Conservation (phyloP, 2,797 vertebrate genomes). For the Amblyraja radiata region DNA sequence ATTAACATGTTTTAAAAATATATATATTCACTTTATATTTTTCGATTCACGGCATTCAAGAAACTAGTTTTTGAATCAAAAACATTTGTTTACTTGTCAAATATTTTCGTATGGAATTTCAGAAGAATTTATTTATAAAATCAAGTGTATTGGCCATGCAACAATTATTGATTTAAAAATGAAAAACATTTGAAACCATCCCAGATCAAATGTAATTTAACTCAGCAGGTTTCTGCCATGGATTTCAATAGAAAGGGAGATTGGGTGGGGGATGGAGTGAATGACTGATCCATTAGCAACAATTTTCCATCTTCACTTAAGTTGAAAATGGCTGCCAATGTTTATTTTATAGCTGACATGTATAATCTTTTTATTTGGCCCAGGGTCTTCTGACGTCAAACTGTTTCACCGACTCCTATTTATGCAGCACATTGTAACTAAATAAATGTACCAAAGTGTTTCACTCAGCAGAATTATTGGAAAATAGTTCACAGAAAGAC, state of each 20-base stretch:
- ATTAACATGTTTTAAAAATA: conserved; percentile 59
- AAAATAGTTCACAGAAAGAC: not conserved
- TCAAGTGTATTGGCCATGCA: not conserved
- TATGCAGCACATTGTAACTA: not conserved
- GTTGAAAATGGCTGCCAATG: not conserved
- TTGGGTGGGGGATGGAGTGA: not conserved
- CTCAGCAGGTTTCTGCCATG: not conserved
- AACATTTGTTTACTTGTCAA: conserved; percentile 34
- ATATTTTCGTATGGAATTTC: not conserved
- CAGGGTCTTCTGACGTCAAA: not conserved
- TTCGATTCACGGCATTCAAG: conserved; percentile 57
- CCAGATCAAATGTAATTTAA: not conserved
- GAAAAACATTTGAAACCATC: conserved; percentile 5
- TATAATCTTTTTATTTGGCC: not conserved
- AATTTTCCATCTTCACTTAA: not conserved
- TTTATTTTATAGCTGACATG: not conserved
- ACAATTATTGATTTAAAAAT: not conserved
- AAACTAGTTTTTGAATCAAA: conserved; percentile 53
- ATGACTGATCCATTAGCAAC: not conserved
- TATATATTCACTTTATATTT: conserved; percentile 48
- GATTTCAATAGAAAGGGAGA: not conserved
- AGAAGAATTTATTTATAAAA: not conserved
- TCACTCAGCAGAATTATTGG: not conserved
- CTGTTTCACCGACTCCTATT: not conserved
- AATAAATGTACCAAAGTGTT: not conserved